Evolutionary conservation across 2,888 invertebrate species (phyloP), one percentile per base, ranked within the genome.

Genomic region (Phytoseiulus persimilis): DNA sequence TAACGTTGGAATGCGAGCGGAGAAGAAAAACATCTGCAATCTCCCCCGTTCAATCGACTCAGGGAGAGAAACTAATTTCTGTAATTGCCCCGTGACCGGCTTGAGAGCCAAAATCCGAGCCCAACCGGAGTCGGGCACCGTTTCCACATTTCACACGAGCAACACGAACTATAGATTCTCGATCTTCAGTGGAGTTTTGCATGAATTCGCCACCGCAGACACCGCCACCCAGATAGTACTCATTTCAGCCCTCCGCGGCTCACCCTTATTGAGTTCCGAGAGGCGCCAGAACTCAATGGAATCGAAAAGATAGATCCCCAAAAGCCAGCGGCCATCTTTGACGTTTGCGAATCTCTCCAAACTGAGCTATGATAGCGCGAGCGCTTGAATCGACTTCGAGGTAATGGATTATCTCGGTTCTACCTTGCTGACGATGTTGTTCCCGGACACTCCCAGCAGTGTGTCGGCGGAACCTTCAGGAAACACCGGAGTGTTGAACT

Each of bases 291-390:
- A 65, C 65, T 65, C 65, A 65, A 23, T 65, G 65, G 65, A 65
- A 65, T 23, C 65, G 65, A 45, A 87, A 33, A 45, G 87, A 87
- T 87, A 87, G 87, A 87, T 32, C 32, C 87, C 87, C n/a, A 87
- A 39, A n/a, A 39, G 87, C 45, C 9, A 87, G 87, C 87, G 32
- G 87, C 87, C 87, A 87, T 87, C 32, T 87, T 87, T 33, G 87
- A 87, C 39, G 87, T 87, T 87, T 87, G 87, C 87, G 45, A 87
- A 87, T 87, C 87, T 87, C 87, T 45, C 65, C 18, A 23, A 6
- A 65, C 18, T 23, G 65, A 65, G 65, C 65, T 65, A 3, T 65
- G 65, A 65, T 9, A 65, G 65, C 14, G 23, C 11, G 65, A 65
- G 23, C 14, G 18, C 18, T 1, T 11, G 9, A 65, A 28, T 1